phyloP scores from a whole-genome alignment of 2,113 vertebrate species.

The Aptenodytes patagonicus region DNA sequence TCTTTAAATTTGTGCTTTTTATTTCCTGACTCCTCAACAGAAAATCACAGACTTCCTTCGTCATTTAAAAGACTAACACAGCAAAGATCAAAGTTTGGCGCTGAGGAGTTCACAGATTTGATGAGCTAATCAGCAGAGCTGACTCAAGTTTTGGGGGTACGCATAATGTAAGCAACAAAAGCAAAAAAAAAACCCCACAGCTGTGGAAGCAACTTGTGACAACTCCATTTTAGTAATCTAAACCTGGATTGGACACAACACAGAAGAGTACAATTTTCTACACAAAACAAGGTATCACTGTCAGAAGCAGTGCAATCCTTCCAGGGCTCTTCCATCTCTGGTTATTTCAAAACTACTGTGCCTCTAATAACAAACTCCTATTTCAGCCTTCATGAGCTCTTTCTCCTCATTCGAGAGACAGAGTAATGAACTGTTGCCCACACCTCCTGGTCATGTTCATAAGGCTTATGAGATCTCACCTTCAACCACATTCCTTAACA shows the following conservation, averaged over 20 bases:
- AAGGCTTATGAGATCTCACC: neutral
- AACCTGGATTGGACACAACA: neutral
- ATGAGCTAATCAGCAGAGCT: neutral
- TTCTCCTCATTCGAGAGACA: neutral
- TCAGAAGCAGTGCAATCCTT: neutral
- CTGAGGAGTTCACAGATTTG: neutral
- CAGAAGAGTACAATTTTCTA: neutral
- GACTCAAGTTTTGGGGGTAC: neutral
- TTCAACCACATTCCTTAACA: neutral
- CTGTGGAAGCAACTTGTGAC: neutral
- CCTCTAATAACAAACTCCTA: neutral
- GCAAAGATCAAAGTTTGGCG: neutral
- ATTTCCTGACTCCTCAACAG: slow-evolving; percentile 12
- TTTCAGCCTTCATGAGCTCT: neutral
- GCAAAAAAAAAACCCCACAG: neutral
- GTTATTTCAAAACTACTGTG: neutral
- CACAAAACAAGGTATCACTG: neutral
- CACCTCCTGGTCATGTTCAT: too few species aligned
- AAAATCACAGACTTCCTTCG: neutral
- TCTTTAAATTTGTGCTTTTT: neutral
- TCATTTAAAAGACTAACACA: neutral
- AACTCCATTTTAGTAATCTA: neutral
- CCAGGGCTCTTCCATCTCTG: neutral
- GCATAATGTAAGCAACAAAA: neutral
- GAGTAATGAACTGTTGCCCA: neutral